Conservation (phyloP, 1,140 invertebrate genomes). For the Sitobion miscanthi region DNA sequence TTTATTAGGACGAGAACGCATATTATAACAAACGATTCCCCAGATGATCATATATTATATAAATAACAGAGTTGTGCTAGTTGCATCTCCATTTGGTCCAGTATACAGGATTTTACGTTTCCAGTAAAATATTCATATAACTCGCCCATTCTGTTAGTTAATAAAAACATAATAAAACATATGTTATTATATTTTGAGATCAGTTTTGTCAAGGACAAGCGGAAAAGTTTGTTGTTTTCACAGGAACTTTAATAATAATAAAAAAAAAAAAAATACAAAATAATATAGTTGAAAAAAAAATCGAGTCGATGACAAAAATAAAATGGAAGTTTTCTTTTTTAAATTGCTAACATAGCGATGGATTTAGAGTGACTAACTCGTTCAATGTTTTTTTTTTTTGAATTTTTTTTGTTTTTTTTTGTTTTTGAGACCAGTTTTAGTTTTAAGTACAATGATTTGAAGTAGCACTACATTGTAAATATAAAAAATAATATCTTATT, state of each 20-base stretch:
- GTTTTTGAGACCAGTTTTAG: not conserved
- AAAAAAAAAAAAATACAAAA: conserved; percentile 23
- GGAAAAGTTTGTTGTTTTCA: conserved; percentile 31
- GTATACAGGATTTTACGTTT: conserved; percentile 19
- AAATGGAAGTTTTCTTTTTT: conserved; percentile 30
- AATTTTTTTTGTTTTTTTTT: not conserved
- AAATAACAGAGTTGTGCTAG: conserved; percentile 17
- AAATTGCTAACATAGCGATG: not conserved
- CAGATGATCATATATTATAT: conserved; percentile 7
- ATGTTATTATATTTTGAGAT: conserved; percentile 41
- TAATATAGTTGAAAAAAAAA: conserved; percentile 30
- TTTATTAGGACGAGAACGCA: not conserved
- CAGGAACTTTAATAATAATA: conserved; percentile 47
- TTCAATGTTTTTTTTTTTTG: not conserved
- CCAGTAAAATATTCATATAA: not conserved
- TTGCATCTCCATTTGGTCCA: not conserved
- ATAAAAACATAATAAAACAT: conserved; percentile 17
- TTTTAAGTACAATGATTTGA: conserved; percentile 44
- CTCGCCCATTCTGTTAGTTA: not conserved
- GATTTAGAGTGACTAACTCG: not conserved
- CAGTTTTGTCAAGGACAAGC: conserved; percentile 42
- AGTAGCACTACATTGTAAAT: not conserved
- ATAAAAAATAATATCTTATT: conserved; percentile 10
- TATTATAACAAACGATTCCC: conserved; percentile 5
- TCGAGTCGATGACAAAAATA: conserved; percentile 23